Evolutionary conservation across 2,113 vertebrate genomes (phyloP).

Genomic region (Spizaetus ornatus): DNA sequence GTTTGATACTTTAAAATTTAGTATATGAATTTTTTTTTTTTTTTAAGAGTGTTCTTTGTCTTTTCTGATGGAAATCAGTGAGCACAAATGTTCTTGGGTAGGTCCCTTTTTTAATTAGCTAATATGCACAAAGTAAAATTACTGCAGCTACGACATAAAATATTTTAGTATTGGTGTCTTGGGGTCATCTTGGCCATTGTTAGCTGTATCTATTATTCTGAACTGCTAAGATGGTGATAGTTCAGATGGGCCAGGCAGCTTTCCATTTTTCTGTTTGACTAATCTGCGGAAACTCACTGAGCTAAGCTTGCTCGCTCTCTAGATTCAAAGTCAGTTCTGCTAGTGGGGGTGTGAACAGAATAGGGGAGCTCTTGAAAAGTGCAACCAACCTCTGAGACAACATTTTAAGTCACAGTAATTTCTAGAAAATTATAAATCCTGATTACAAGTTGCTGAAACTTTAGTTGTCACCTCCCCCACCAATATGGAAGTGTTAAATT

Average conservation of each 20-base stretch:
- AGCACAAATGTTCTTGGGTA: not conserved
- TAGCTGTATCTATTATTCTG: not conserved
- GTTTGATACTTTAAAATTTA: not conserved
- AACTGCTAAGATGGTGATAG: not conserved
- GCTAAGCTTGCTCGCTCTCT: not conserved
- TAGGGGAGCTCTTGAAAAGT: not conserved
- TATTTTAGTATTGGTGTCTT: not conserved
- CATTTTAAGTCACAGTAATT: not conserved
- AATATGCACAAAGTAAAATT: not conserved
- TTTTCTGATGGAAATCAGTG: not conserved
- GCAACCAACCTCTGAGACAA: not conserved
- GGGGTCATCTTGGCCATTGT: not conserved
- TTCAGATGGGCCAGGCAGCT: not conserved
- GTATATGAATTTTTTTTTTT: accelerated
- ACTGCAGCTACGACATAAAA: not conserved
- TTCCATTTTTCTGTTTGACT: not conserved
- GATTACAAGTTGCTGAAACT: not conserved
- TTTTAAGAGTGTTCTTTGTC: not conserved
- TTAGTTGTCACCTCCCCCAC: not conserved
- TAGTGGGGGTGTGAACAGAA: not conserved
- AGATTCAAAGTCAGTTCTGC: not conserved
- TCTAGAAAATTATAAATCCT: not conserved
- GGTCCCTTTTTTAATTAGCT: not conserved
- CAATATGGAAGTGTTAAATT: not conserved
- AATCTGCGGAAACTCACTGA: not conserved